A percentile compares a stretch with the other conserved stretches of the same genome.
Evolutionary conservation across 2,113 vertebrate genomes (phyloP).

Genomic region (Aix galericulata): DNA sequence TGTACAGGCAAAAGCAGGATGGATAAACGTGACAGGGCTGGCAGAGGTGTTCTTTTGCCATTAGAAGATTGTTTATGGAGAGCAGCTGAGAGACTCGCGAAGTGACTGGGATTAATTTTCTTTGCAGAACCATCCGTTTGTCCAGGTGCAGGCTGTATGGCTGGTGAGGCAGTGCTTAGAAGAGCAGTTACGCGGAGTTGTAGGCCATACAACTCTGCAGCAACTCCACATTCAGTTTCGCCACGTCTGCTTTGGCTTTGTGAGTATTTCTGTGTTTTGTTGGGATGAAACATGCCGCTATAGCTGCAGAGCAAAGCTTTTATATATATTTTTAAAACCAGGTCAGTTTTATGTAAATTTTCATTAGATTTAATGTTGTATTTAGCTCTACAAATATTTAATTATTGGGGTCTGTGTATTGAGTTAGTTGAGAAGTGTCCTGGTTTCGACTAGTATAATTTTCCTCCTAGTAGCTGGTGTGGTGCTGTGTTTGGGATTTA

Average conservation of each 20-base stretch:
- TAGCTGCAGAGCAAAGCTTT: not conserved
- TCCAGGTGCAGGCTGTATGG: accelerated
- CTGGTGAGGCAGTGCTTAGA: accelerated
- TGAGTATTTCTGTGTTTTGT: not conserved
- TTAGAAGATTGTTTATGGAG: not conserved
- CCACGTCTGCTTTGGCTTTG: accelerated
- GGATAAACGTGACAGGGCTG: not conserved
- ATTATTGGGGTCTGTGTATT: not conserved
- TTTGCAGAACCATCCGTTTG: not conserved
- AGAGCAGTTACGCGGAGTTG: accelerated
- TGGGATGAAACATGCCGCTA: not conserved
- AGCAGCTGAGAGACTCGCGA: not conserved
- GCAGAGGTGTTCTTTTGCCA: accelerated
- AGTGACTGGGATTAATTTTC: accelerated
- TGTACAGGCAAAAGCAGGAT: accelerated
- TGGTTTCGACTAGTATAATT: too few relatives aligned
- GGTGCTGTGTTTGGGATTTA: too few relatives aligned
- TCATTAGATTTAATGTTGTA: not conserved
- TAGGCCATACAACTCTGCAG: accelerated
- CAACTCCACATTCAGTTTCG: accelerated
- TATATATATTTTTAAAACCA: not conserved
- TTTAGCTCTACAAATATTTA: not conserved
- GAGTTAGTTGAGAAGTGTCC: not conserved
- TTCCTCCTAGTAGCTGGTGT: too few relatives aligned
- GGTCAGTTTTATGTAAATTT: not conserved